These are phyloP conservation scores for Orchesellides sinensis DNA, from an alignment of 2,888 invertebrate genomes.

Conservation along the genomic window DNA sequence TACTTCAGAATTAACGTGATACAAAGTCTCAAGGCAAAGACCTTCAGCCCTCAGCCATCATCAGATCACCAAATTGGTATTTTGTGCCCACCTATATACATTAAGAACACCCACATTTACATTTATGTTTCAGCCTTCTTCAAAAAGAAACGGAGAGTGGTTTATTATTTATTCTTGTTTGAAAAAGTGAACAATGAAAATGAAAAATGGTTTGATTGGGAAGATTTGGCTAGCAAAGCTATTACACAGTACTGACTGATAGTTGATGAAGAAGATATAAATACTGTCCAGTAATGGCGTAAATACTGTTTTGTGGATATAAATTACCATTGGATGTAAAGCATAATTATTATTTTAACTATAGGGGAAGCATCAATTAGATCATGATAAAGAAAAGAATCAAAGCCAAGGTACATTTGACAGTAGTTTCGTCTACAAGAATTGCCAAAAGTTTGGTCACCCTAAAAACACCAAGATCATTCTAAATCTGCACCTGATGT, in stretches of 20 bases:
- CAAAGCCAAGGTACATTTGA: too few species aligned
- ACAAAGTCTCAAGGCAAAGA: conserved; percentile 39
- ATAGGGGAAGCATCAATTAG: too few species aligned
- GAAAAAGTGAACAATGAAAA: neutral
- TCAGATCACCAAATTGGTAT: neutral
- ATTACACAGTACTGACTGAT: too few species aligned
- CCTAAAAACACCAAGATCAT: too few species aligned
- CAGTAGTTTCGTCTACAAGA: too few species aligned
- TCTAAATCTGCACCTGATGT: too few species aligned
- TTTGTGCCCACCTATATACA: conserved; percentile 40
- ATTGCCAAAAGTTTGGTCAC: too few species aligned
- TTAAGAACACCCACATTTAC: conserved; percentile 53
- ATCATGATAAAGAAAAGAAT: too few species aligned
- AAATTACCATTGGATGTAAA: neutral
- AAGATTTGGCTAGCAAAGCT: too few species aligned
- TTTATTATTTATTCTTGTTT: neutral
- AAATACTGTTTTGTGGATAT: too few species aligned
- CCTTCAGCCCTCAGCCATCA: conserved; percentile 22
- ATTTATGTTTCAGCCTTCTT: conserved; percentile 24
- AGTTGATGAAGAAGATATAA: too few species aligned
- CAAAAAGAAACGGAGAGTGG: neutral
- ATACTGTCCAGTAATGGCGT: too few species aligned
- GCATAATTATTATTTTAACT: neutral
- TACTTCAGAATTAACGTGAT: neutral
- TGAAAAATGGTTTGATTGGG: neutral